Base-by-base conservation (phyloP, 1,140 invertebrate genomes). In the Meloidogyne chitwoodi region DNA sequence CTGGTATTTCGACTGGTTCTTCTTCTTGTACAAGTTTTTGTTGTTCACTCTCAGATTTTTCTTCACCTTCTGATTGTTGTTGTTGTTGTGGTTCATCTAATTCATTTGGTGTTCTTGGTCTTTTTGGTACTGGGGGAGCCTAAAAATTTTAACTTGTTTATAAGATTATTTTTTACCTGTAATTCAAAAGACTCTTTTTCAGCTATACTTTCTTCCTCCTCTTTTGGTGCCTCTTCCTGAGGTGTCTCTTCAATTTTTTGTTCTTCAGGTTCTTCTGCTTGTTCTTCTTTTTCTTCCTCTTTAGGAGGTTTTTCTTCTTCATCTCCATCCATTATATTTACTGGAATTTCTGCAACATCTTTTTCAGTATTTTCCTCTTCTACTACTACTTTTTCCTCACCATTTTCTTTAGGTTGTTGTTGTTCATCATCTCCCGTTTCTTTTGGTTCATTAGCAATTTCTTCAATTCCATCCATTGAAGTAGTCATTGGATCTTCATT, bases 381-480 rank as follows among this genome's bases (percentile, higher is more conserved):
- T 24, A n/a, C 65, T 56, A 70, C 74, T 24, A n/a, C 74, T 34
- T 70, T 68, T 12, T 27, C 74, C 24, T 34, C 31, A 11, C 66
- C 74, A 62, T 75, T 56, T 19, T 68, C 65, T 64, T 75, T 67
- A 6, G 65, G 29, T 22, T 67, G 29, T 41, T 41, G 29, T 22
- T 67, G 29, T 41, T 41, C 65, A 41, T 66, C 19, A 16, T 22
- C 64, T 16, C 0, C 14, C 16, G 44, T 5, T 19, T 41, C 65
- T 1, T 67, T 16, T 8, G 65, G 38, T 67, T 67, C 29, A 41
- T 67, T 34, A 8, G 65, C 65, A 8, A 67, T 67, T 48, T 85
- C 84, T 69, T 85, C 84, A 62, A 85, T 87, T 27, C 83, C 84
- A 63, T 85, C 84, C 80, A 87, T 81, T 56, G 80, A 83, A 29